These are phyloP conservation scores for Oreochromis niloticus DNA, from an alignment of 2,113 vertebrate genomes.

Conservation along the genomic window DNA sequence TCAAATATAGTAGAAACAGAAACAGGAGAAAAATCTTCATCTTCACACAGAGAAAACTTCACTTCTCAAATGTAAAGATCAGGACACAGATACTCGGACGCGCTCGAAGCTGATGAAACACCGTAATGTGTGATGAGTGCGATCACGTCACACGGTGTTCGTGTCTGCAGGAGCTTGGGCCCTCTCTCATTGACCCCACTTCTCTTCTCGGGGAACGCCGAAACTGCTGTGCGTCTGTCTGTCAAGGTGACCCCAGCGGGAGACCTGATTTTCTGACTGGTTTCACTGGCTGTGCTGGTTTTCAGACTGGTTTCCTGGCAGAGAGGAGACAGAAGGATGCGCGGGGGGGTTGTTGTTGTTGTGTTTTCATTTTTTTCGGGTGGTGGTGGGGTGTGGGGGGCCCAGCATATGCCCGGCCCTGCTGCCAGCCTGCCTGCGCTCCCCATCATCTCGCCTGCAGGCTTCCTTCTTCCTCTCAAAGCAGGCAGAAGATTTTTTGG, in stretches of 20 bases:
- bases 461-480: conserved; percentile 60
- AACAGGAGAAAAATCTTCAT: not conserved
- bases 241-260: not conserved
- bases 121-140: not conserved
- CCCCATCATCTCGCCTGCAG: conserved; percentile 57
- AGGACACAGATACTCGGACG: not conserved
- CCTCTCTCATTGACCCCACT: not conserved
- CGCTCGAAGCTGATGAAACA: not conserved
- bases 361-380: not conserved
- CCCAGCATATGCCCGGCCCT: conserved; percentile 68
- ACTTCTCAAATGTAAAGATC: not conserved
- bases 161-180: not conserved
- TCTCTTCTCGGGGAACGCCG: not conserved
- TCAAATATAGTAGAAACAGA: not conserved
- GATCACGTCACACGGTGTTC: not conserved
- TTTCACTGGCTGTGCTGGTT: not conserved
- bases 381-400: not conserved
- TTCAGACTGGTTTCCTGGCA: conserved; percentile 7
- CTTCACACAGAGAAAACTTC: not conserved
- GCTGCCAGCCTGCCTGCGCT: conserved; percentile 68
- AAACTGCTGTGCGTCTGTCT: not conserved
- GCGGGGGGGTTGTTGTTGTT: not conserved
- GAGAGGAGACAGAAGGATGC: conserved; percentile 47
- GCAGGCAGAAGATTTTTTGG: conserved; percentile 32
- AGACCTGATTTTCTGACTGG: not conserved